Base-by-base conservation (phyloP, 2,113 vertebrate genomes). In the Alces alces region DNA sequence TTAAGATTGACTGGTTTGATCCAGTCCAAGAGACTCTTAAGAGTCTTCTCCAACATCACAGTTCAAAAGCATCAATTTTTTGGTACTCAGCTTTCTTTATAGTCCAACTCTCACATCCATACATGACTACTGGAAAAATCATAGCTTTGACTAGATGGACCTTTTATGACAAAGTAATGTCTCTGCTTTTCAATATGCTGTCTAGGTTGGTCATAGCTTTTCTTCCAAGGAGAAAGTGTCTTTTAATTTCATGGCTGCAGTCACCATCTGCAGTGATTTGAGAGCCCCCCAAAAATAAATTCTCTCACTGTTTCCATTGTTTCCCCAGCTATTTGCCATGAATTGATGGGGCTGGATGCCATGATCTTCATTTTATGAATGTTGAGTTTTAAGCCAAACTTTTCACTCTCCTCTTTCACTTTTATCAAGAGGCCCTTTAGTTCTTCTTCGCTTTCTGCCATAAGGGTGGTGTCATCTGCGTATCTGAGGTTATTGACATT, bases 321-420 rank as follows among this genome's bases (percentile, higher is more conserved):
- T 36, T 70, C n/a, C 61, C n/a, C 9, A 70, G 39, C 66, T 36
- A 1, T 39, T 39, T 70, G 19, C n/a, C 66, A 12, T 39, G 66
- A 70, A 23, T 1, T 70, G 66, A 39, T 70, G 66, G 66, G n/a
- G 1, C 66, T 0, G 1, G n/a, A 23, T 70, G 5, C 66, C n/a
- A 70, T 70, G 19, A 39, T 36, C n/a, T 39, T 70, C 9, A 23
- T 39, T 70, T 70, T 70, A 10, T 70, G 66, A 70, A 70, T 39
- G n/a, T 3, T 70, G n/a, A 70, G 19, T 1, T 23, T 70, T 70
- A 70, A 70, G 66, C 19, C n/a, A 70, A 70, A 19, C 23, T 39
- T 70, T 39, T 23, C 66, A 6, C 66, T 23, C 9, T 70, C 9
- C 17, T 70, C 66, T 70, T 70, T 39, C 5, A 70, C n/a, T 70